phyloP scores from a whole-genome alignment of 2,797 vertebrate species.

The Arctocebus calabarensis region DNA sequence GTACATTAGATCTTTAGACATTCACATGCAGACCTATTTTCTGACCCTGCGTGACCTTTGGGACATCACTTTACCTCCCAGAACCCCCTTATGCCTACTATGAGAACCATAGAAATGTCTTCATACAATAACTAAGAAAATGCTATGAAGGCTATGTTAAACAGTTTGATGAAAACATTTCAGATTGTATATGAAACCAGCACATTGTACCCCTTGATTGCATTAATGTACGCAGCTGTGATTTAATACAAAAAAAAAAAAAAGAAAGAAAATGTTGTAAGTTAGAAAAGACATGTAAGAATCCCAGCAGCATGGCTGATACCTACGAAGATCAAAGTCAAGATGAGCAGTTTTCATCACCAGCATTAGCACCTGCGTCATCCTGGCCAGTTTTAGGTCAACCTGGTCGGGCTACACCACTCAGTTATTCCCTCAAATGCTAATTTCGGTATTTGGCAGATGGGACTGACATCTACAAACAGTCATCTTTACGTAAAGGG shows the following conservation, averaged over 20 bases:
- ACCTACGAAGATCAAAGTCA: background rate
- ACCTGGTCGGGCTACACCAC: background rate
- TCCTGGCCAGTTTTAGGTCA: background rate
- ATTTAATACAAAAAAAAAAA: too few relatives aligned
- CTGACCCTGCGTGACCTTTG: background rate
- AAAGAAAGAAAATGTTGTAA: background rate
- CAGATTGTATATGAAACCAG: too few relatives aligned
- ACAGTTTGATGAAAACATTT: too few relatives aligned
- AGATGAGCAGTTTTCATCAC: fast-evolving
- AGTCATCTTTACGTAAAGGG: background rate
- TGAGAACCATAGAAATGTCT: background rate
- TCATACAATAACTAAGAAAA: too few relatives aligned
- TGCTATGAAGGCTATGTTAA: too few relatives aligned
- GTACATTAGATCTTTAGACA: too few relatives aligned
- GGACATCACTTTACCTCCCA: background rate
- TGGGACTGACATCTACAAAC: background rate
- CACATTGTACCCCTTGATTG: too few relatives aligned
- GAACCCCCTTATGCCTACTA: background rate
- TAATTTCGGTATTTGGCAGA: background rate
- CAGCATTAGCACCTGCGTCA: too few relatives aligned
- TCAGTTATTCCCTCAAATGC: background rate
- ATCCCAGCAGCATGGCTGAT: background rate
- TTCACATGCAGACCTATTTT: background rate
- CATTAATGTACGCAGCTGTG: too few relatives aligned
- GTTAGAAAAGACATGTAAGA: background rate